Base-by-base conservation (phyloP, 2,113 vertebrate genomes). In the Rhynchomys soricoides region DNA sequence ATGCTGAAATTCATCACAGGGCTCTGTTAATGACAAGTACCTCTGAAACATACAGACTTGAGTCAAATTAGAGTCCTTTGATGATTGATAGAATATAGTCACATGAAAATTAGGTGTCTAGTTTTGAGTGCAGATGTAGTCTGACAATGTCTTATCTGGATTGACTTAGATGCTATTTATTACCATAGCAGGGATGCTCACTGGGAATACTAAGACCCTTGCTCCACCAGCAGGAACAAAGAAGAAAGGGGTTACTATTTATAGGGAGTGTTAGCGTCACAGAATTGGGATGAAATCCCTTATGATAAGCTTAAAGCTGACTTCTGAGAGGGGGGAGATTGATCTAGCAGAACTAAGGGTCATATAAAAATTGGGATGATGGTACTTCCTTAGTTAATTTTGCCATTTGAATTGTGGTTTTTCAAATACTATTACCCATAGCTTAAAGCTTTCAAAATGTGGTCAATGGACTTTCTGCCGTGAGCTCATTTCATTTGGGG, bases 1-100 rank as follows among this genome's bases (percentile, higher is more conserved):
- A 40, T 66, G 37, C 70, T 94, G 89, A 95, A 50, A 89, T 97
- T 94, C 34, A 93, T 52, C 37, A 68, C 48, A 50, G 31, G 62
- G 19, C 48, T 96, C 81, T 89, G 92, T 86, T 96, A 96, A 94
- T 85, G 62, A 83, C 96, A 96, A 75, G 95, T 90, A 81, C 77
- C 57, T 94, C 59, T 19, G 86, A 91, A 89, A 92, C 10, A 93
- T 77, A 64, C 73, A 95, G 95, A n/a, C 57, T 92, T 7, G 73
- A 95, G 79, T 93, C 45, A 92, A 95, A 88, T 92, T 95, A 97
- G 83, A 92, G 55, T 89, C 29, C 50, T 78, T 66, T 16, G 77
- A 95, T 93, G 92, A 81, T 37, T 98, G 95, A 90, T 96, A 96
- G 97, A 97, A 97, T 95, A 95, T 78, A 5, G 78, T 93, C 68